Conservation (phyloP, 2,888 invertebrate species). For the Aphodius granarius region DNA sequence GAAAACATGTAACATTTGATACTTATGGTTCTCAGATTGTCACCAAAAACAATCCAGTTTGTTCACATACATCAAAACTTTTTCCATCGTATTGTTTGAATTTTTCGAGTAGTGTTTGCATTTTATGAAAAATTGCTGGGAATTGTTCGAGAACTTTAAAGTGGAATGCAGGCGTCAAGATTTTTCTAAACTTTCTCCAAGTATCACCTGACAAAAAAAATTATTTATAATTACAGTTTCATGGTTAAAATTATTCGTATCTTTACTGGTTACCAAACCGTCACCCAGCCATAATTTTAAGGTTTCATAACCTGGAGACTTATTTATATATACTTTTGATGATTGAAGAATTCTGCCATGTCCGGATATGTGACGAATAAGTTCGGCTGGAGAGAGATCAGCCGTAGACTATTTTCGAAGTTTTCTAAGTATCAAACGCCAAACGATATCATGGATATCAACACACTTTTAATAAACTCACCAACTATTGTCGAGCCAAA, state of each 20-base stretch:
- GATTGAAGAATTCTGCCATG: conserved; percentile 31
- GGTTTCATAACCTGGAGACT: conserved; percentile 35
- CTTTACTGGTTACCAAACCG: conserved; percentile 32
- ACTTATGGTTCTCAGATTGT: no score
- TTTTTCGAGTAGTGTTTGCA: conserved; percentile 49
- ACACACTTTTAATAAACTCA: neutral
- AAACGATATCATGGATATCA: no score
- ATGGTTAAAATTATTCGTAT: conserved; percentile 18
- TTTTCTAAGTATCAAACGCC: no score
- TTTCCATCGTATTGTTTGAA: conserved; percentile 28
- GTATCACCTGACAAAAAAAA: conserved; percentile 48
- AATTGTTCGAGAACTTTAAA: conserved; percentile 53
- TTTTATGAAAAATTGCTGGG: conserved; percentile 47
- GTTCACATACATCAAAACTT: conserved; percentile 52
- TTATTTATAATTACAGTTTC: neutral
- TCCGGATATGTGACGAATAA: conserved; percentile 34
- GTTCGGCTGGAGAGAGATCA: conserved; percentile 20
- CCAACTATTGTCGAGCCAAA: conserved; percentile 23
- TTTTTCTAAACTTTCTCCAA: conserved; percentile 53
- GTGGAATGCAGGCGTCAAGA: conserved; percentile 55
- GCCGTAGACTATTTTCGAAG: conserved; percentile 15
- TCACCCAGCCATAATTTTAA: conserved; percentile 34
- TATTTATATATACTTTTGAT: conserved; percentile 33
- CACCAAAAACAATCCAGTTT: no score
- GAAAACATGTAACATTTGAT: no score